Evolutionary conservation across 2,797 vertebrate species (phyloP).

Genomic region (Chanos chanos): DNA sequence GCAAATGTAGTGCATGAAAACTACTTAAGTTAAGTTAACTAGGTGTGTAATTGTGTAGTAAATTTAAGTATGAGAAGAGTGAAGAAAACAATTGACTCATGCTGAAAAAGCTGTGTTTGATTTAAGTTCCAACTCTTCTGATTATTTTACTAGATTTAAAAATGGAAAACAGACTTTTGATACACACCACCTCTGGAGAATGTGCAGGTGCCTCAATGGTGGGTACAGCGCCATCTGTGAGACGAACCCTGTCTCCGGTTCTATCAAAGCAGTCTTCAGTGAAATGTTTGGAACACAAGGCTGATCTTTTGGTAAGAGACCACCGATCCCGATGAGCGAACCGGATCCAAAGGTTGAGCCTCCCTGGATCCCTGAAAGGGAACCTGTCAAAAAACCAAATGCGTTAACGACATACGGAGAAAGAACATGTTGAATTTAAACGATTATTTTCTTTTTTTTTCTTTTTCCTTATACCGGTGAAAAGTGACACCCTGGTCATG

Average conservation of each 20-base stretch:
- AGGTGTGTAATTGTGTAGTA: too few relatives aligned
- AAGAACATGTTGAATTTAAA: background rate
- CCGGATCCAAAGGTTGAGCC: conserved; percentile 58
- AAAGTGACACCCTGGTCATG: conserved; percentile 61
- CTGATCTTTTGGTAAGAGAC: conserved; percentile 59
- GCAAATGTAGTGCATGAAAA: too few relatives aligned
- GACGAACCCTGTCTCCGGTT: conserved; percentile 30
- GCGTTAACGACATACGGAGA: background rate
- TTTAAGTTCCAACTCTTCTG: background rate
- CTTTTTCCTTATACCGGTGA: conserved; percentile 48
- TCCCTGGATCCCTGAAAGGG: conserved; percentile 46
- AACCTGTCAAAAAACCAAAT: conserved; percentile 49
- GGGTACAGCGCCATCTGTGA: conserved; percentile 55
- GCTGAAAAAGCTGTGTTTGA: too few relatives aligned
- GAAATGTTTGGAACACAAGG: conserved; percentile 63
- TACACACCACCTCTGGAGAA: conserved; percentile 39
- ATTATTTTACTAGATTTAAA: background rate
- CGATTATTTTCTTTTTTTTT: background rate
- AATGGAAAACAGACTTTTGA: background rate
- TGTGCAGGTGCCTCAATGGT: conserved; percentile 42
- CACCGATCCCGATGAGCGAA: conserved; percentile 54
- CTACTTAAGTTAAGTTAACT: too few relatives aligned
- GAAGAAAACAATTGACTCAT: too few relatives aligned
- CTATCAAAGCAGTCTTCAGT: conserved; percentile 58
- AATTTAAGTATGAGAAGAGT: too few relatives aligned